Percentiles rank a stretch among this genome's conserved stretches.
Conservation (phyloP, 2,888 invertebrate genomes). For the Lottia gigantea region DNA sequence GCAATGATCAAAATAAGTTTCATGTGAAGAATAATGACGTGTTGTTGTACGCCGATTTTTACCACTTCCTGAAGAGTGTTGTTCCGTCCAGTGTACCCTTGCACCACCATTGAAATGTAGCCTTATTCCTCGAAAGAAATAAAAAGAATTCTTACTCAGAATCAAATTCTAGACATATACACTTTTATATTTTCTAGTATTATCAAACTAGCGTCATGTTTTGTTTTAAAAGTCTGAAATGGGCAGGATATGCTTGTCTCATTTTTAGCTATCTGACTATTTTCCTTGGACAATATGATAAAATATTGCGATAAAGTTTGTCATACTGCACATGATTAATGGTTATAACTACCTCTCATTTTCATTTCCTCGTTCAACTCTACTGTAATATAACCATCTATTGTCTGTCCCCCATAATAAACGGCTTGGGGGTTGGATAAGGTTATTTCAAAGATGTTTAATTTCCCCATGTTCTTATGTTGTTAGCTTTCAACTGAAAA, state of each 20-base stretch:
- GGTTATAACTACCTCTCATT: conserved; percentile 46
- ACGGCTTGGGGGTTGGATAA: conserved; percentile 44
- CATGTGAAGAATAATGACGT: conserved; percentile 26
- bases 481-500: not conserved
- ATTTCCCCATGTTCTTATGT: conserved; percentile 39
- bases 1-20: conserved; percentile 36
- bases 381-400: conserved; percentile 52
- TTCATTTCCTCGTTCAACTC: conserved; percentile 54
- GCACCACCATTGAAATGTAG: conserved; percentile 35
- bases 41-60: conserved; percentile 29
- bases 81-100: conserved; percentile 44
- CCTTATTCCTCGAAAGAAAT: conserved; percentile 30
- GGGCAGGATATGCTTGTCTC: too few relatives aligned
- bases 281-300: too few relatives aligned
- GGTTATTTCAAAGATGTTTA: conserved; percentile 48
- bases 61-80: conserved; percentile 25
- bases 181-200: too few relatives aligned
- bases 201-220: too few relatives aligned
- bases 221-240: too few relatives aligned
- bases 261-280: too few relatives aligned
- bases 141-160: too few relatives aligned
- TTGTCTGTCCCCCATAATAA: conserved; percentile 48
- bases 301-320: too few relatives aligned
- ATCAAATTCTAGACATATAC: too few relatives aligned
- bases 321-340: too few relatives aligned